phyloP scores from a whole-genome alignment of 2,797 vertebrate genomes.

The Rhynchotus rufescens region DNA sequence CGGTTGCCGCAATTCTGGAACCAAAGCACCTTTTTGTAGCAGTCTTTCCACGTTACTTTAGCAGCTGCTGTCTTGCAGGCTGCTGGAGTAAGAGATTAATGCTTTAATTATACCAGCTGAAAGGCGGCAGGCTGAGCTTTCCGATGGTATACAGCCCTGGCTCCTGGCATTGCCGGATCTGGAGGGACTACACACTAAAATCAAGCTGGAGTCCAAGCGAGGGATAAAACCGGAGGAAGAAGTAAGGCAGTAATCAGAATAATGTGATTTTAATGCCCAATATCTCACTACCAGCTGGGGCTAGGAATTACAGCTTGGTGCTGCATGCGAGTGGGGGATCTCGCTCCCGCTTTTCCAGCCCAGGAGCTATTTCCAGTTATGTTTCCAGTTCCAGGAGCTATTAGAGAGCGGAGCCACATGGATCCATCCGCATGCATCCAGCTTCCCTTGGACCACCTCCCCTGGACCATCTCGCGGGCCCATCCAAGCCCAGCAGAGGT shows the following conservation, averaged over 20 bases:
- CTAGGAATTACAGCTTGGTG: constrained; percentile 40
- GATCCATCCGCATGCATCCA: background rate
- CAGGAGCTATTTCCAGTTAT: background rate
- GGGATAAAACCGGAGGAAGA: constrained; percentile 49
- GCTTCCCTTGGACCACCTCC: background rate
- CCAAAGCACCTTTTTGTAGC: background rate
- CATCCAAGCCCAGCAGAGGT: background rate
- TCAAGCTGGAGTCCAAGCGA: constrained; percentile 60
- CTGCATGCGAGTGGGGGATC: background rate
- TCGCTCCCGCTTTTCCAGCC: background rate
- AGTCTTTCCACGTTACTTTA: constrained; percentile 25
- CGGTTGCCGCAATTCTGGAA: background rate
- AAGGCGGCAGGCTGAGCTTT: constrained; percentile 56
- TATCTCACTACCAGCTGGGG: constrained; percentile 71
- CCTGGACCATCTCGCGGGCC: background rate
- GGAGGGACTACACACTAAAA: constrained; percentile 59
- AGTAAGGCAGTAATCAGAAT: constrained; percentile 60
- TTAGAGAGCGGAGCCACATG: accelerated
- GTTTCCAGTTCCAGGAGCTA: background rate
- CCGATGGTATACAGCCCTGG: constrained; percentile 37
- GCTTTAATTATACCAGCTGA: constrained; percentile 73
- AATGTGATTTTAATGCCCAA: constrained; percentile 68
- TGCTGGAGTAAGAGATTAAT: constrained; percentile 74
- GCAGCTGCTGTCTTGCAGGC: constrained; percentile 64
- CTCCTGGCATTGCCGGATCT: constrained; percentile 63